Conservation (phyloP, 2,888 invertebrate species). For the Caenorhabditis doughertyi region DNA sequence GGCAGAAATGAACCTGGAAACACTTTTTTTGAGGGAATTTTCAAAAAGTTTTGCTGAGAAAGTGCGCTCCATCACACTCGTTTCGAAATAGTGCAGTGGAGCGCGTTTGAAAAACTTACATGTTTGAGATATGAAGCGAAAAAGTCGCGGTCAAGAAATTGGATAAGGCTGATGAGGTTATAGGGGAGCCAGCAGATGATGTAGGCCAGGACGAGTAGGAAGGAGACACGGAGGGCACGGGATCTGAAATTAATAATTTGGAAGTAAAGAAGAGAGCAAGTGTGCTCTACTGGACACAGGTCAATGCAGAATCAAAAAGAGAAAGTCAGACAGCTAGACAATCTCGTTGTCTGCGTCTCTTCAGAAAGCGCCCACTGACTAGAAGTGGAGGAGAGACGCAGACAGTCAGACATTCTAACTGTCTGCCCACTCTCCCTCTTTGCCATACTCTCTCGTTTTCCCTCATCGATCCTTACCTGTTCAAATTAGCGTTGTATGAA, state of each 20-base stretch:
- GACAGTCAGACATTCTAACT: too few species aligned
- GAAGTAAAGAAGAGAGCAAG: too few species aligned
- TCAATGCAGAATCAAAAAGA: too few species aligned
- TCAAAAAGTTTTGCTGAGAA: too few species aligned
- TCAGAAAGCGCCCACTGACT: too few species aligned
- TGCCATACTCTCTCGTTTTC: too few species aligned
- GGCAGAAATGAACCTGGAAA: conserved; percentile 78
- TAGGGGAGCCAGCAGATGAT: conserved; percentile 82
- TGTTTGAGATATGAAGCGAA: conserved; percentile 66
- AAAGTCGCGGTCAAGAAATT: conserved; percentile 75
- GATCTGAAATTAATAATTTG: conserved; percentile 77
- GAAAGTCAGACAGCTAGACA: too few species aligned
- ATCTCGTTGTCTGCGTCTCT: too few species aligned
- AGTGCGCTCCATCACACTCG: too few species aligned
- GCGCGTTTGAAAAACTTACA: conserved; percentile 32
- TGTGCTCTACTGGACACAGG: not conserved
- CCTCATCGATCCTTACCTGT: conserved; percentile 41
- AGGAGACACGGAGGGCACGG: conserved; percentile 80
- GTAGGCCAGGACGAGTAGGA: conserved; percentile 80
- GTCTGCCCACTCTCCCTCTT: too few species aligned
- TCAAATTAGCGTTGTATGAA: conserved; percentile 74
- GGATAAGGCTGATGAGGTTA: conserved; percentile 78
- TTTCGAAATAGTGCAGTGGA: too few species aligned
- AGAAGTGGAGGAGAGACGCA: too few species aligned
- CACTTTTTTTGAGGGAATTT: not conserved